Conservation (phyloP, 53 echinoderm and acorn worm species). For the Temnopleurus reevesii region DNA sequence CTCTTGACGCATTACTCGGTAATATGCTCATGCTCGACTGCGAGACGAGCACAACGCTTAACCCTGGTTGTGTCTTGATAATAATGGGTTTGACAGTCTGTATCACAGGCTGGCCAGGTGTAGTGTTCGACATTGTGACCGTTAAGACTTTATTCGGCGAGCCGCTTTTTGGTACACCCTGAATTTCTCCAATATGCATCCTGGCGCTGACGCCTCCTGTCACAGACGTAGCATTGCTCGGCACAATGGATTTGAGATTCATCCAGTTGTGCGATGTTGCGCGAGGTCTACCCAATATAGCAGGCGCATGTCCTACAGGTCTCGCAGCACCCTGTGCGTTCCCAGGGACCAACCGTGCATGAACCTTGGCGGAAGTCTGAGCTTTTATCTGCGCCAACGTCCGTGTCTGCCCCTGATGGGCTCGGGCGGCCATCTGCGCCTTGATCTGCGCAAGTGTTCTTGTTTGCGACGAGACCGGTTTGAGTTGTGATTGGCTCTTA, state of each 20-base stretch:
- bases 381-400: slow-evolving; percentile 97
- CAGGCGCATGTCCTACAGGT: slow-evolving; percentile 68
- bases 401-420: slow-evolving; percentile 85
- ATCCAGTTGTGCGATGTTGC: slow-evolving; percentile 71
- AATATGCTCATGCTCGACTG: slow-evolving; percentile 71
- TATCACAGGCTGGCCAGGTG: slow-evolving; percentile 65
- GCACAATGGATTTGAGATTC: slow-evolving; percentile 86
- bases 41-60: slow-evolving; percentile 82
- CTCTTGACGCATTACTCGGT: slow-evolving; percentile 51
- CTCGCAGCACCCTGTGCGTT: slow-evolving; percentile 73
- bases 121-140: slow-evolving; percentile 60
- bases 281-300: slow-evolving; percentile 71
- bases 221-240: slow-evolving; percentile 72
- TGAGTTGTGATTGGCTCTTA: slow-evolving; percentile 48
- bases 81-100: slow-evolving; percentile 87
- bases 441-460: slow-evolving; percentile 97
- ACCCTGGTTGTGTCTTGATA: slow-evolving; percentile 86
- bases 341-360: slow-evolving; percentile 69
- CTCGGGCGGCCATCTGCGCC: slow-evolving; percentile 81
- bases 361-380: slow-evolving; percentile 83
- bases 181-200: slow-evolving; percentile 38
- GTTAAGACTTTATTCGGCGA: slow-evolving; percentile 56
- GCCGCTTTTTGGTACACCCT: slow-evolving; percentile 20
- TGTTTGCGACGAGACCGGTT: slow-evolving; percentile 73
- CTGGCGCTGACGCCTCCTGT: slow-evolving; percentile 38